Conservation (phyloP, 1,140 invertebrate species). For the Stenopsyche tienmushanensis region DNA sequence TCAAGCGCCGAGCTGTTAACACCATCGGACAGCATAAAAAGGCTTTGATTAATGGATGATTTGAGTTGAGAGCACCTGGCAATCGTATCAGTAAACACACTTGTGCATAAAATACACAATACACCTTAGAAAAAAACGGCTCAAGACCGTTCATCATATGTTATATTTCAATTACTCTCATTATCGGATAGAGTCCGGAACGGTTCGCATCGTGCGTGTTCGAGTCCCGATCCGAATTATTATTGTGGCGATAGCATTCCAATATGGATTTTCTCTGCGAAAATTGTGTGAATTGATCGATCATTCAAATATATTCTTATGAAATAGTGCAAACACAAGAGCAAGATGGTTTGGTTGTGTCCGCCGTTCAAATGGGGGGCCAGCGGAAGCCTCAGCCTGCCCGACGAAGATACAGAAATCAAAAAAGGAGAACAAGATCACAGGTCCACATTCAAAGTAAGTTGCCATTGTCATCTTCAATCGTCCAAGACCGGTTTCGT, state of each 20-base stretch:
- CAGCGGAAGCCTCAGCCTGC: conserved; percentile 48
- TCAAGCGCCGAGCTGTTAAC: no score
- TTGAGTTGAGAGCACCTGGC: no score
- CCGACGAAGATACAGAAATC: not conserved
- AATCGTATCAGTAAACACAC: no score
- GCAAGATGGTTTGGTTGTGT: conserved; percentile 50
- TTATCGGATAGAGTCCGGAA: not conserved
- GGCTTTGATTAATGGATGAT: no score
- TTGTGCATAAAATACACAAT: no score
- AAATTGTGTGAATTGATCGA: not conserved
- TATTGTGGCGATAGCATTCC: no score
- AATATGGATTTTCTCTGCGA: no score
- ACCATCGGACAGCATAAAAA: no score
- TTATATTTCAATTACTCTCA: not conserved
- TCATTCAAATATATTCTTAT: not conserved
- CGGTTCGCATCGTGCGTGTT: not conserved
- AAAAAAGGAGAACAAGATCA: not conserved
- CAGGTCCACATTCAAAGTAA: conserved; percentile 7
- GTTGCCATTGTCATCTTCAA: no score
- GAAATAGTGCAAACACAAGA: not conserved
- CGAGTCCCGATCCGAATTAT: no score
- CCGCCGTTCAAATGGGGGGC: conserved; percentile 50
- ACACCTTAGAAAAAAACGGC: no score
- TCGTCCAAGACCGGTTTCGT: no score
- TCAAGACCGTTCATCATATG: not conserved